Evolutionary conservation across 2,797 vertebrate species (phyloP).

Genomic region (Chelonia mydas): DNA sequence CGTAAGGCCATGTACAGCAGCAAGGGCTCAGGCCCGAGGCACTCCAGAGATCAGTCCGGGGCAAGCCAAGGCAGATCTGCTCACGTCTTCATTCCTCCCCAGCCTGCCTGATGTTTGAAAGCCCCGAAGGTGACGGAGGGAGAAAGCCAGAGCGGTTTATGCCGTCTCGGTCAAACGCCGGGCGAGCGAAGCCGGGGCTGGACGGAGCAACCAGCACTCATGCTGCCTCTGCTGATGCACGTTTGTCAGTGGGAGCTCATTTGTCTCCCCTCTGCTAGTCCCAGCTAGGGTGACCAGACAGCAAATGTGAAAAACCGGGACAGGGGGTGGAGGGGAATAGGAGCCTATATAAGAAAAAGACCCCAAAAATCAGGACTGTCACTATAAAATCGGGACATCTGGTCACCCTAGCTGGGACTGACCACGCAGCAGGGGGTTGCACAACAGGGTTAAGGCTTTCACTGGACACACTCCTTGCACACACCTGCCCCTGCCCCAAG

Average conservation of each 20-base stretch:
- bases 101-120: not conserved
- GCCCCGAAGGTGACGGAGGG: not conserved
- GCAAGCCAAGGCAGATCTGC: not conserved
- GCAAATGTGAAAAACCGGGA: too few relatives aligned
- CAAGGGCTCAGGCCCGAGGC: not conserved
- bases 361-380: too few relatives aligned
- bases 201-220: not conserved
- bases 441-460: conserved; percentile 70
- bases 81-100: not conserved
- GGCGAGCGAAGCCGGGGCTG: not conserved
- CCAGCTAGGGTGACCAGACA: too few relatives aligned
- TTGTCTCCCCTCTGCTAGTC: conserved; percentile 66
- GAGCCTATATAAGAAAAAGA: too few relatives aligned
- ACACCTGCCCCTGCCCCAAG: not conserved
- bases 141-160: not conserved
- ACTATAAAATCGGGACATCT: too few relatives aligned
- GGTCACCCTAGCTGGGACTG: conserved; percentile 5
- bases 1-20: not conserved
- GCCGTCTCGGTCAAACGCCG: not conserved
- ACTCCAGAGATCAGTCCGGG: not conserved
- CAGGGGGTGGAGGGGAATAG: too few relatives aligned
- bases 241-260: conserved; percentile 59
- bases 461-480: conserved; percentile 71
- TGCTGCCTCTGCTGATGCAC: conserved; percentile 15
- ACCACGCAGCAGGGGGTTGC: conserved; percentile 47